Base-by-base conservation (phyloP, 2,888 invertebrate genomes). In the Volucella inanis region DNA sequence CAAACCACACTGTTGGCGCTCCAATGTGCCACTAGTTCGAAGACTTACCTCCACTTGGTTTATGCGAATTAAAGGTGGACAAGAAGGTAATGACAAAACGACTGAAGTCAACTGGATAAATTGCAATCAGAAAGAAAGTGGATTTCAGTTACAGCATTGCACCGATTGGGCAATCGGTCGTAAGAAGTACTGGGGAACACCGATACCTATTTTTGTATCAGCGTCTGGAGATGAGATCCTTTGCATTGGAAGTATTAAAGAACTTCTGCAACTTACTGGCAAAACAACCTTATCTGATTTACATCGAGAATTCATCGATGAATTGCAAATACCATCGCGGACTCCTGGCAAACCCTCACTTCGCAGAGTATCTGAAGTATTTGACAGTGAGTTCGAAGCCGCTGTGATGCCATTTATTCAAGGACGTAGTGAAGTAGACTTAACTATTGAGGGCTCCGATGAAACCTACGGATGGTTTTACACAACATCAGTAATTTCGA, bases 371-470 rank as follows among this genome's bases (percentile, higher is more conserved):
- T 90, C 95, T 0, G 98, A 99, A 93, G 98, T 99, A 0, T 99
- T 99, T 92, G 99, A 99, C 92, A 99, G 98, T 91, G 99, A 99
- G 99, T 99, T 99, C 93, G 99, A 99, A 92, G 98, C 98, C 1
- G 98, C 98, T 10, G 96, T 97, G 49, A 98, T 99, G 98, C 98
- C 98, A 0, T 98, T 98, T 90, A 98, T 97, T 1, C 97, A 98
- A 91, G 93, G 94, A 88, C 97, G 98, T 92, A 98, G 96, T 92
- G 98, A 98, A 2, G 99, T 98, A 0, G 97, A 99, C 93, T 98
- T 99, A 90, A 97, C 99, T 89, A 98, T 99, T 98, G 99, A 99
- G 93, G 98, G 98, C 18, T 97, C 98, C 87, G 98, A 98, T 92
- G 98, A 98, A 93, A 98, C 98, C 0, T 93, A 98, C 89, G 98